phyloP scores from a whole-genome alignment of 2,797 vertebrate genomes.

The Chelon auratus region DNA sequence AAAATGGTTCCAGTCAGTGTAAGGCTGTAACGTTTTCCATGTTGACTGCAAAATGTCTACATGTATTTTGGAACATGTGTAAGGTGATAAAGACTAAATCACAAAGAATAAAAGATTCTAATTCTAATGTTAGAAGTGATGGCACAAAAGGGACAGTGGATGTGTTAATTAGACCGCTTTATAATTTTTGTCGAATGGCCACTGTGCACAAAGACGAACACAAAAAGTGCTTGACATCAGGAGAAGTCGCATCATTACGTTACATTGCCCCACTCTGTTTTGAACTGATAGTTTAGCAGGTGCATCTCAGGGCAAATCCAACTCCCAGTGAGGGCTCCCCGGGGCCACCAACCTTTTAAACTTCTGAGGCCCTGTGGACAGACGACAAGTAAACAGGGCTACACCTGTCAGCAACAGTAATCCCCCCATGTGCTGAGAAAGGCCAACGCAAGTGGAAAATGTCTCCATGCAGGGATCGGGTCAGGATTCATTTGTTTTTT shows the following conservation, averaged over 20 bases:
- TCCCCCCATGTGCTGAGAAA: slow-evolving; percentile 53
- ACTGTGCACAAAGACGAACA: neutral
- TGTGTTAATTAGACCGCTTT: neutral
- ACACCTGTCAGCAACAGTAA: slow-evolving; percentile 59
- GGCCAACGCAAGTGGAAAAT: slow-evolving; percentile 50
- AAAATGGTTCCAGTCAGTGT: neutral
- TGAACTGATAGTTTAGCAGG: slow-evolving; percentile 44
- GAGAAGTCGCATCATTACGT: slow-evolving; percentile 2
- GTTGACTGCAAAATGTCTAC: neutral
- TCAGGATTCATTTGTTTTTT: slow-evolving; percentile 14
- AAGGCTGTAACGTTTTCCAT: neutral
- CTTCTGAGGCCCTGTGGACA: slow-evolving; percentile 37
- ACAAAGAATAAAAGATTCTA: neutral
- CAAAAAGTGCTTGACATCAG: neutral
- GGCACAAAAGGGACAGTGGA: neutral
- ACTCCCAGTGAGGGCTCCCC: slow-evolving; percentile 48
- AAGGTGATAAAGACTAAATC: neutral
- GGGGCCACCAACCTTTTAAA: slow-evolving; percentile 49
- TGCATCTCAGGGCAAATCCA: slow-evolving; percentile 19
- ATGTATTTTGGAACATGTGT: neutral
- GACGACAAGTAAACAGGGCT: slow-evolving; percentile 48
- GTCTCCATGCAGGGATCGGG: slow-evolving; percentile 39
- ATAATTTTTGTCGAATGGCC: neutral
- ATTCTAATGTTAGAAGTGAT: neutral
- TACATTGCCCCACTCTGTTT: slow-evolving; percentile 40